phyloP scores from a whole-genome alignment of 2,888 invertebrate genomes.

The Argyresthia goedartella region DNA sequence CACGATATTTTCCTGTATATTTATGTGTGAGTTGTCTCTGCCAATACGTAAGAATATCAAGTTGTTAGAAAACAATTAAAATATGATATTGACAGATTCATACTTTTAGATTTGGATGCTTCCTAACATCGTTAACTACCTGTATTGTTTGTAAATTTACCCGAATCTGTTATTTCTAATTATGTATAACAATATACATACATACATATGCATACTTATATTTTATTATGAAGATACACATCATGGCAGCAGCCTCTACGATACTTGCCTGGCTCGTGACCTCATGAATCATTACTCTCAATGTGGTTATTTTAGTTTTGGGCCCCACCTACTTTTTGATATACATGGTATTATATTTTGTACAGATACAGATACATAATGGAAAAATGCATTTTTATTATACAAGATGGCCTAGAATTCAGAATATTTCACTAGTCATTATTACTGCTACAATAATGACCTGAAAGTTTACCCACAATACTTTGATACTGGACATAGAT shows the following conservation, averaged over 20 bases:
- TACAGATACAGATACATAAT: constrained; percentile 32
- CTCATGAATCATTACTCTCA: constrained; percentile 4
- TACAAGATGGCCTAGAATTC: constrained; percentile 1
- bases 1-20: constrained; percentile 25
- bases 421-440: no score
- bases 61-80: not conserved
- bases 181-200: constrained; percentile 7
- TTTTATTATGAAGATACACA: not conserved
- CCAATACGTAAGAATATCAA: constrained; percentile 5
- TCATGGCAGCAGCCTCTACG: not conserved
- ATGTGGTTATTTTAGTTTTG: constrained; percentile 29
- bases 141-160: constrained; percentile 12
- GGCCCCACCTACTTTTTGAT: constrained; percentile 21
- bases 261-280: no score
- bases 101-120: constrained; percentile 7
- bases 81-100: constrained; percentile 10
- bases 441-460: no score
- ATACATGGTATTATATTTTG: constrained; percentile 27
- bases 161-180: constrained; percentile 1
- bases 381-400: constrained; percentile 14
- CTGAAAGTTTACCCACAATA: no score
- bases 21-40: constrained; percentile 13
- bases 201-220: constrained; percentile 8
- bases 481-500: no score
- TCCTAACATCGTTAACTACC: constrained; percentile 15